Evolutionary conservation across 2,797 vertebrate genomes (phyloP), one percentile per base, ranked within the genome.

Genomic region (Rhyacichthys aspro): DNA sequence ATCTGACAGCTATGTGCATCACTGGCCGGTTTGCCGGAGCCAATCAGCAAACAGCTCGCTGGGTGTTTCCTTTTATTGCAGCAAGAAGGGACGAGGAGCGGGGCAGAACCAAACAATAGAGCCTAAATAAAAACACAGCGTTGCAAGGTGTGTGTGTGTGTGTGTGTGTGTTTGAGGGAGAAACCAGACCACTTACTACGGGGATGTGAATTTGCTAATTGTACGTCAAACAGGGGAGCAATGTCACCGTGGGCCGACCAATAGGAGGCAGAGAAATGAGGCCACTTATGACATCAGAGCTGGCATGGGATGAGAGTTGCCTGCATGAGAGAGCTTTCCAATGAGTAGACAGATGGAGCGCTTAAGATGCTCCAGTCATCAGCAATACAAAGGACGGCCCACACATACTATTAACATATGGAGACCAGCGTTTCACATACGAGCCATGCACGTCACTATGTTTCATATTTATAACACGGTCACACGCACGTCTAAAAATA

Each of bases 251-350:
- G 46, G 10, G 63, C 18, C 3, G 64, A 74, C 89, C 89, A 90
- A 89, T 90, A 34, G 44, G 72, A 82, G 50, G 81, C 70, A 16
- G 59, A 84, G 75, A 86, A 90, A 90, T 83, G 72, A 77, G 85
- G 85, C 85, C 89, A 88, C 81, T 81, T 83, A 84, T 88, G 89
- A 88, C 89, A 86, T 90, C 87, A 87, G 47, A 59, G 70, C 83
- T 85, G 83, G 86, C 85, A 74, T 81, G 70, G 65, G 74, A 84
- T 76, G 78, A 83, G 84, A 81, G 67, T 62, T 71, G 83, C 59
- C 82, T 83, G 83, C 79, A 82, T 86, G 85, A 87, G 82, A 81
- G 76, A 86, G 86, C 74, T 88, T 85, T 84, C 76, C 78, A 72
- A 74, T 75, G 79, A 84, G 82, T 57, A 83, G 82, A 81, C 82